phyloP scores from a whole-genome alignment of 2,888 invertebrate genomes.

The Lasioglossum leucozonium region DNA sequence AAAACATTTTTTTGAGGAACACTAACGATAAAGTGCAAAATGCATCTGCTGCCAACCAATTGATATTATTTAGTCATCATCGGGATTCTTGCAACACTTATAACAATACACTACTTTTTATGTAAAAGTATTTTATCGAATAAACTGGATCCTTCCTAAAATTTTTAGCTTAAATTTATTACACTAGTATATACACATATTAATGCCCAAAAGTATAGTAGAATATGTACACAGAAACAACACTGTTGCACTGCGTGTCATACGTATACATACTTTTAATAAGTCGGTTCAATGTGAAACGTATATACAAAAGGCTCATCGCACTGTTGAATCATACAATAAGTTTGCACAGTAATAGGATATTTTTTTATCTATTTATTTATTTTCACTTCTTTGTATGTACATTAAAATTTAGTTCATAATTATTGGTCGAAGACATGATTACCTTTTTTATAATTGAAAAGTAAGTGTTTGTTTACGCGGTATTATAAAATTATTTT shows the following conservation, averaged over 20 bases:
- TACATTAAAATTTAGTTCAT: background rate
- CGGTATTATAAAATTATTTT: background rate
- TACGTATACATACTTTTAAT: constrained; percentile 18
- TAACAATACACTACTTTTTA: constrained; percentile 22
- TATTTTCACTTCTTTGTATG: constrained; percentile 6
- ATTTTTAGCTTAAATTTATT: constrained; percentile 3
- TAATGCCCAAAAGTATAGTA: constrained; percentile 19
- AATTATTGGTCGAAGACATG: constrained; percentile 5
- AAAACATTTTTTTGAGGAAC: background rate
- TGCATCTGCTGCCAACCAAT: constrained; percentile 47
- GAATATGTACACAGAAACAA: constrained; percentile 11
- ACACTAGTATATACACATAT: constrained; percentile 12
- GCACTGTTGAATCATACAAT: constrained; percentile 24
- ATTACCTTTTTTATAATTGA: background rate
- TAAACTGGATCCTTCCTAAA: background rate
- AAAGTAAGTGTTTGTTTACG: background rate
- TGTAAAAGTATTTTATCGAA: constrained; percentile 20
- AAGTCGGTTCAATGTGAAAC: constrained; percentile 15
- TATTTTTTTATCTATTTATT: constrained; percentile 3
- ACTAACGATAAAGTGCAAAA: constrained; percentile 56
- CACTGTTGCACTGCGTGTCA: background rate
- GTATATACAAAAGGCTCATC: constrained; percentile 11
- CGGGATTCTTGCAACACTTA: constrained; percentile 6
- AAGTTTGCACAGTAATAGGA: constrained; percentile 8
- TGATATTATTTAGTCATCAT: constrained; percentile 36